Base-by-base conservation (phyloP, 2,113 vertebrate genomes). In the Coreoperca whiteheadi region DNA sequence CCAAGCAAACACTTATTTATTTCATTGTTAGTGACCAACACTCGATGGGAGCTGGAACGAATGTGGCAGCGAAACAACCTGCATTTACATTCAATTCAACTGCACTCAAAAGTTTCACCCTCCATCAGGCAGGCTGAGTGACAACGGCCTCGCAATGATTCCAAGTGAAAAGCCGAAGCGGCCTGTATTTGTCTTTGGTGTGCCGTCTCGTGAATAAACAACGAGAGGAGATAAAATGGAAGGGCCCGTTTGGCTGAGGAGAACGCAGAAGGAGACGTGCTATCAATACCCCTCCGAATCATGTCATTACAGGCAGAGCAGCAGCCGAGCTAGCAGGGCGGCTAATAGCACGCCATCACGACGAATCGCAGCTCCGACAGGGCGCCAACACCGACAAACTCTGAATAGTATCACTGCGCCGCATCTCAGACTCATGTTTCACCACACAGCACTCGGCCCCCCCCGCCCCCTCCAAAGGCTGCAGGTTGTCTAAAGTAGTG, bases 251-350 rank as follows among this genome's bases (percentile, higher is more conserved):
- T 72, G 69, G 51, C 56, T 10, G 64, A 74, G 67, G 78, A 90
- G 86, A 80, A 91, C 70, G 73, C 48, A 61, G 70, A 50, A 10
- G 74, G 83, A 87, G 84, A 93, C 84, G 70, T 43, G 50, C 60
- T 39, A 39, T 84, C 23, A 74, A 63, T 63, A 79, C 73, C 61
- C 54, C 56, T 51, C 64, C 60, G 48, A 75, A 74, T 68, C 54
- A 71, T 85, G 88, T 89, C 77, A 83, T 92, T 91, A 92, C 41
- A 11, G 59, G 50, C 72, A 23, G 56, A 77, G 56, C 46, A 80
- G 70, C 39, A 28, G 75, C 20, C 20, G 21, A 80, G 70, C 46
- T 54, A 64, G 53, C 77, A 25, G 76, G 81, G 81, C 70, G 53
- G 41, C 79, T 70, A 88, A 83, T 73, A 77, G 65, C 74, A 43